Conservation (phyloP, 2,113 vertebrate species). For the Sinocyclocheilus maitianheensis region DNA sequence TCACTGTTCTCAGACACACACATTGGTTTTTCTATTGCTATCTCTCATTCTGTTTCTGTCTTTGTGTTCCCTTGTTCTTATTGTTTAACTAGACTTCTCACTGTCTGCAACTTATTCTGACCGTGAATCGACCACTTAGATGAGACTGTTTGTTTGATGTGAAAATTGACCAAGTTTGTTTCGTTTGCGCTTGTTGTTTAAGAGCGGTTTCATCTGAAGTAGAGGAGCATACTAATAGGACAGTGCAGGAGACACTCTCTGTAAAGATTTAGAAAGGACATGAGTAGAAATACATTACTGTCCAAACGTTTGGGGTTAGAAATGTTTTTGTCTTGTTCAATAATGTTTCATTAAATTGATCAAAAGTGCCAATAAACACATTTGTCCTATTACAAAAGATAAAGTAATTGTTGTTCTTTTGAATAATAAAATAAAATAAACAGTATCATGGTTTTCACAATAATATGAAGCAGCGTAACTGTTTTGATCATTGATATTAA, state of each 20-base stretch:
- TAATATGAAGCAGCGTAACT: no score
- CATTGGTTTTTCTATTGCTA: neutral
- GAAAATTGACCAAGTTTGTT: neutral
- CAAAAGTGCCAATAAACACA: no score
- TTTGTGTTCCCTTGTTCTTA: neutral
- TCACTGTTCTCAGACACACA: neutral
- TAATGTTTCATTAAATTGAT: no score
- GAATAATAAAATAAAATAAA: no score
- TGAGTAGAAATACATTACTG: no score
- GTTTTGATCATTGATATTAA: no score
- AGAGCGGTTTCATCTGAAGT: neutral
- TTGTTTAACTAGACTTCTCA: neutral
- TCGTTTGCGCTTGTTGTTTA: neutral
- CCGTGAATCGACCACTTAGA: neutral
- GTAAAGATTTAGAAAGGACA: no score
- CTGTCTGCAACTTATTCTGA: neutral
- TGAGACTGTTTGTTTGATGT: neutral
- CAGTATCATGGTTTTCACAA: no score
- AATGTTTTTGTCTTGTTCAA: no score
- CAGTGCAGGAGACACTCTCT: neutral
- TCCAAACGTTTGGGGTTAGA: no score
- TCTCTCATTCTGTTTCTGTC: neutral
- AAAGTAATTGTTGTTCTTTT: no score
- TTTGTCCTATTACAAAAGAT: no score
- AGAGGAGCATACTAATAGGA: neutral